These are phyloP conservation scores for Australoheros facetus DNA, from an alignment of 2,797 vertebrate species.

Conservation along the genomic window DNA sequence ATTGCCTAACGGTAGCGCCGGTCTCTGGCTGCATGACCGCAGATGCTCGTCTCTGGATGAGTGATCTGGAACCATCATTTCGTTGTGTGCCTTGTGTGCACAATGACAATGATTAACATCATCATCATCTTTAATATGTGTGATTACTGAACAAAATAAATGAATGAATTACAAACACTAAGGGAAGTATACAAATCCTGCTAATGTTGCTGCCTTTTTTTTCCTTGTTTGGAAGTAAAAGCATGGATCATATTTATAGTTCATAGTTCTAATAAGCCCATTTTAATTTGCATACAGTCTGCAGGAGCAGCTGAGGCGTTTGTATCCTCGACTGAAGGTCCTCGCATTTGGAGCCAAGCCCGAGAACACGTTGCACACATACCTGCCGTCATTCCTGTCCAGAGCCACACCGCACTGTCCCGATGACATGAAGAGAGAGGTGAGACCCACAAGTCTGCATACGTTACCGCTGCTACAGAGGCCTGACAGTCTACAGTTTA, in stretches of 20 bases:
- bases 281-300: conserved; percentile 75
- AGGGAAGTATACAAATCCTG: too few relatives aligned
- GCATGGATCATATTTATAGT: too few relatives aligned
- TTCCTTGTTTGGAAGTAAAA: neutral
- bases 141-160: neutral
- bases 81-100: too few relatives aligned
- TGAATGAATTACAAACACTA: too few relatives aligned
- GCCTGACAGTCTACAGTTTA: too few relatives aligned
- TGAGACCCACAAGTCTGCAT: conserved; percentile 53
- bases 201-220: too few relatives aligned
- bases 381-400: conserved; percentile 96
- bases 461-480: neutral
- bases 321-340: conserved; percentile 92
- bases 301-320: conserved; percentile 90
- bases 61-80: too few relatives aligned
- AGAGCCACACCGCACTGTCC: conserved; percentile 89
- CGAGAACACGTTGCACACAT: conserved; percentile 87
- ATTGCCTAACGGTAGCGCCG: too few relatives aligned
- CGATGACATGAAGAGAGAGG: conserved; percentile 90
- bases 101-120: too few relatives aligned
- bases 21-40: too few relatives aligned
- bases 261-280: neutral
- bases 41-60: too few relatives aligned
- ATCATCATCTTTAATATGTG: too few relatives aligned
- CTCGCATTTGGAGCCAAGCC: conserved; percentile 92